These are phyloP conservation scores for Drosophila neonasuta DNA, from an alignment of 2,888 invertebrate species.

Conservation along the genomic window DNA sequence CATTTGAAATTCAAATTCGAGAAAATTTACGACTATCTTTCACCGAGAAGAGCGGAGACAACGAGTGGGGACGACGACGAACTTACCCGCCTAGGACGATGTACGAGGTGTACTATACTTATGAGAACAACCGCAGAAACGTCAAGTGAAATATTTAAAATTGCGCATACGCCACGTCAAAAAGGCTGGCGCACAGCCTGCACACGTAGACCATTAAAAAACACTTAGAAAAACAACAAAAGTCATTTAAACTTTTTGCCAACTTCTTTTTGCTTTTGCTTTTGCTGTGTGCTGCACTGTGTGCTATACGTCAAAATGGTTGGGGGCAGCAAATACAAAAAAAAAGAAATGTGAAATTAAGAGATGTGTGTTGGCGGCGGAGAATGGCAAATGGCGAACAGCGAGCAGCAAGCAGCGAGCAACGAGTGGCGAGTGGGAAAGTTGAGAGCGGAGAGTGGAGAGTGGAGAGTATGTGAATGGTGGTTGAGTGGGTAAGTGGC, in stretches of 20 bases:
- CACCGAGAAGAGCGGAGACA: constrained; percentile 14
- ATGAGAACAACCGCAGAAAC: constrained; percentile 25
- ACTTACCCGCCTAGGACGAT: constrained; percentile 1
- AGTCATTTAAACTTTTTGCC: constrained; percentile 76
- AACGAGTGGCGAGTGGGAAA: constrained; percentile 7
- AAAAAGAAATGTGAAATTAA: constrained; percentile 67
- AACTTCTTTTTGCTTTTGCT: constrained; percentile 51
- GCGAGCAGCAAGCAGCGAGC: neutral
- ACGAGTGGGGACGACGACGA: neutral
- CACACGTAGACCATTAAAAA: constrained; percentile 77
- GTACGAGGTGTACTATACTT: constrained; percentile 11
- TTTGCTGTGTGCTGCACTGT: constrained; percentile 34
- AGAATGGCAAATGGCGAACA: neutral
- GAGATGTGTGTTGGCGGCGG: constrained; percentile 59
- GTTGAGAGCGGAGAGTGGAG: neutral
- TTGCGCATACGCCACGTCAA: constrained; percentile 53
- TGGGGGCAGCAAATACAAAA: constrained; percentile 2
- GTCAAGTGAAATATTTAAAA: constrained; percentile 47
- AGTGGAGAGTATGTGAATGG: constrained; percentile 41
- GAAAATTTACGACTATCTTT: constrained; percentile 10
- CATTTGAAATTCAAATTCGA: constrained; percentile 2
- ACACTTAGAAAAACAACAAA: constrained; percentile 78
- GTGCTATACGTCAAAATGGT: constrained; percentile 46
- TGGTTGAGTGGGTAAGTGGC: constrained; percentile 50
- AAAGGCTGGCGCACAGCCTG: constrained; percentile 40